A percentile compares a stretch with the other conserved stretches of the same genome.
Conservation (phyloP, 2,797 vertebrate genomes). For the Philypnodon macrostomus region DNA sequence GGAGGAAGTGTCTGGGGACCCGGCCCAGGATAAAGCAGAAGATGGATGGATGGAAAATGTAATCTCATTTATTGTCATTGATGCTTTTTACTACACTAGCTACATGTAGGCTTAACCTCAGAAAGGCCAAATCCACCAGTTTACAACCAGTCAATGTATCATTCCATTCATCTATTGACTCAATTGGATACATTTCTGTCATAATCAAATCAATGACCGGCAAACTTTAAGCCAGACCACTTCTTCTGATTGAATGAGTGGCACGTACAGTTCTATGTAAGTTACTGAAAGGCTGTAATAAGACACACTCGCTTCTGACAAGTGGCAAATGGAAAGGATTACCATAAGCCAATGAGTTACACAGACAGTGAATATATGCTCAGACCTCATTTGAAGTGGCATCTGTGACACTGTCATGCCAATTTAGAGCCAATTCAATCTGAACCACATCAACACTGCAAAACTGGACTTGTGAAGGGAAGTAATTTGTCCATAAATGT, state of each 20-base stretch:
- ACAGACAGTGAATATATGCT: conserved; percentile 74
- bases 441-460: conserved; percentile 61
- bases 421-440: conserved; percentile 76
- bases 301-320: conserved; percentile 65
- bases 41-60: too few relatives aligned
- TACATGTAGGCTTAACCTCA: too few relatives aligned
- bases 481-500: conserved; percentile 71
- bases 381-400: conserved; percentile 77
- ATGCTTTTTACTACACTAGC: too few relatives aligned
- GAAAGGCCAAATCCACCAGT: too few relatives aligned
- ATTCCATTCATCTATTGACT: conserved; percentile 54
- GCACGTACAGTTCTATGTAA: conserved; percentile 55
- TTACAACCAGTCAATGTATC: too few relatives aligned
- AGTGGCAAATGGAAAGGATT: conserved; percentile 75
- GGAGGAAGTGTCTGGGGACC: too few relatives aligned
- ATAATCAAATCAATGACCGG: conserved; percentile 68
- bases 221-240: conserved; percentile 67
- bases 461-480: conserved; percentile 72
- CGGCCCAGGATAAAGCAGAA: too few relatives aligned
- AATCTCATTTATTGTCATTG: too few relatives aligned
- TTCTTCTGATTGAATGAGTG: conserved; percentile 70
- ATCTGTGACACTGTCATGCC: conserved; percentile 75
- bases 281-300: conserved; percentile 62
- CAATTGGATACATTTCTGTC: conserved; percentile 56
- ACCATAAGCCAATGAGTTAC: conserved; percentile 75